phyloP scores from a whole-genome alignment of 2,113 vertebrate genomes.

The Petromus typicus region DNA sequence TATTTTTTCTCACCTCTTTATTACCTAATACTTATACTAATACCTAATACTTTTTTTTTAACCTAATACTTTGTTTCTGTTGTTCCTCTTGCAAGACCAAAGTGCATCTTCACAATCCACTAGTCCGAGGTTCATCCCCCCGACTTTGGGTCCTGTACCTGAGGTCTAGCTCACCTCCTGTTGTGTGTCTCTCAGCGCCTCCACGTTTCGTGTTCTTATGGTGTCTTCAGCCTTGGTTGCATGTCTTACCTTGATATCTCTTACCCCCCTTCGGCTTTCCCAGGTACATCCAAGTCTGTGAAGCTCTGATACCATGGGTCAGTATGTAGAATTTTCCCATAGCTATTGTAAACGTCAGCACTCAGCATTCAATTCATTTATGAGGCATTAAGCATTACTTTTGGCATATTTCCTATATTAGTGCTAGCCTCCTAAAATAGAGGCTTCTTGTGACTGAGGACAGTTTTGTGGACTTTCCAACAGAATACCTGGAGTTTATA shows the following conservation, averaged over 20 bases:
- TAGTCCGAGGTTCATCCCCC: background rate
- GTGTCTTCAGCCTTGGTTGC: background rate
- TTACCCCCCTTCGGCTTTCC: background rate
- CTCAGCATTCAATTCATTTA: background rate
- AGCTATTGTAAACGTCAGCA: background rate
- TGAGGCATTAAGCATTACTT: background rate
- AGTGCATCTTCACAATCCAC: background rate
- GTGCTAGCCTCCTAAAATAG: background rate
- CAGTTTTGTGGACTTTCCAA: background rate
- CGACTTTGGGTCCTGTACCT: background rate
- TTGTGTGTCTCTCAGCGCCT: background rate
- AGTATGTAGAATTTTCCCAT: background rate
- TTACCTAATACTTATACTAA: too few species aligned
- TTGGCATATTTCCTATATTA: background rate
- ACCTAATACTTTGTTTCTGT: background rate
- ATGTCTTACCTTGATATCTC: background rate
- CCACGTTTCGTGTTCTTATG: background rate
- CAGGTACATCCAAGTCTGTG: background rate
- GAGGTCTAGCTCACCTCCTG: background rate
- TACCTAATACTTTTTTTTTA: too few species aligned
- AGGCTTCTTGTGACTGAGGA: background rate
- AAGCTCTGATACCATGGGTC: background rate
- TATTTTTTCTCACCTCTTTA: too few species aligned
- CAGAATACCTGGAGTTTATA: background rate
- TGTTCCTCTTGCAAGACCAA: background rate